Base-by-base conservation (phyloP, 2,888 invertebrate genomes). In the Macrophya annulata region DNA sequence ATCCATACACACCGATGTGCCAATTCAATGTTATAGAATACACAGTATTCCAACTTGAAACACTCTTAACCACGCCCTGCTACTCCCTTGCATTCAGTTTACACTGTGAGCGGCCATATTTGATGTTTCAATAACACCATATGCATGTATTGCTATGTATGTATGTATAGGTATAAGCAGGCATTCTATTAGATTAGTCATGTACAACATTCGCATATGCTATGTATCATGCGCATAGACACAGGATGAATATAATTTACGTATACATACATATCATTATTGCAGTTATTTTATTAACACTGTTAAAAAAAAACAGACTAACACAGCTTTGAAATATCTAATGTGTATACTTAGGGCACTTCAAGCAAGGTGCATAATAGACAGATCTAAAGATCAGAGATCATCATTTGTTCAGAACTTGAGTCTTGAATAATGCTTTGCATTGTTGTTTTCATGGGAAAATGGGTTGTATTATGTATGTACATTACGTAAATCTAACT, bases 61-160 rank as follows among this genome's bases (percentile, higher is more conserved):
- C 81, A 62, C 59, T 31, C 21, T 82, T n/a, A 83, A 83, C 83
- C 83, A 83, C 83, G 83, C 83, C 83, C 83, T 81, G 21, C 65
- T 62, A 45, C 43, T 74, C 45, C 45, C 12, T 74, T 9, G 43
- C 21, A 81, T 62, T 81, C 81, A 83, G 68, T 83, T 51, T 83
- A 83, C 77, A 84, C 85, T 87, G 86, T 86, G 85, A 72, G 85
- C 87, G 88, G 86, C 87, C 88, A 85, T 88, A 86, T 88, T 85
- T 65, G 59, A 68, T 37, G 48, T 45, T 83, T 48, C 31, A 65
- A 83, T 68, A 71, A 71, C 83, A 83, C 31, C n/a, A 6, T 62
- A 55, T 40, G 48, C 45, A 48, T 51, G 51, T 9, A 48, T 40
- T 40, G 40, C 71, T 71, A 8, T 40, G 40, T 74, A 68, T 68